A percentile compares a stretch with the other conserved stretches of the same genome.
Conservation (phyloP, 2,797 vertebrate species). For the Chrysolophus pictus region DNA sequence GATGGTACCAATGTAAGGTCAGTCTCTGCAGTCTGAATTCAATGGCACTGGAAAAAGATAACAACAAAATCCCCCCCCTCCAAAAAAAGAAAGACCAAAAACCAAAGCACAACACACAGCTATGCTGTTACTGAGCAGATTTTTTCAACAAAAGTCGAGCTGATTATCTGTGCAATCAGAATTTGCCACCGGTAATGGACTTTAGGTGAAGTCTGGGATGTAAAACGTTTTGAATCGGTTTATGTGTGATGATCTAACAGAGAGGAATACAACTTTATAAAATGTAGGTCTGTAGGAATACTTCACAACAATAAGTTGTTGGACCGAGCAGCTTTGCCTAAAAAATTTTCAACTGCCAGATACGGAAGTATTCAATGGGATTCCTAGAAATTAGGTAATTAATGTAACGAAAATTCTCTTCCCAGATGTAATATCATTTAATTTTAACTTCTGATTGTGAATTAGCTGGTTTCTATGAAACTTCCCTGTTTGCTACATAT, state of each 20-base stretch:
- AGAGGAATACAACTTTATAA: not conserved
- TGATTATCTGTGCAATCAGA: conserved; percentile 45
- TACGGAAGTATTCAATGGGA: rapidly evolving
- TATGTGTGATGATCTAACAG: not conserved
- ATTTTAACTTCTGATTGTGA: conserved; percentile 67
- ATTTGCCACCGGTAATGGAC: not conserved
- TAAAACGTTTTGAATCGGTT: not conserved
- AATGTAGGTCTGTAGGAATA: not conserved
- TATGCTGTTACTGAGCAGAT: not conserved
- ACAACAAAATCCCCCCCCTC: not conserved
- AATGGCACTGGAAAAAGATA: rapidly evolving
- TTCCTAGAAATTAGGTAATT: rapidly evolving
- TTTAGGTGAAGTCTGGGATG: conserved; percentile 6
- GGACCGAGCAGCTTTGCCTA: not conserved
- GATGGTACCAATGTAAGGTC: not conserved
- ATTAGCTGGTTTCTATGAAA: conserved; percentile 91
- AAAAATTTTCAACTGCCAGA: not conserved
- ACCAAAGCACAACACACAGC: not conserved
- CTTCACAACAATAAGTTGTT: not conserved
- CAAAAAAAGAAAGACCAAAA: not conserved
- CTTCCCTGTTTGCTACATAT: conserved; percentile 88
- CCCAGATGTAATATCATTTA: not conserved
- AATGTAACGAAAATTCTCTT: not conserved
- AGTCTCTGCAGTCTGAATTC: not conserved
- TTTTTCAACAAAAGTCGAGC: not conserved